A percentile compares a stretch with the other conserved stretches of the same genome.
Evolutionary conservation across 2,797 vertebrate species (phyloP).

Genomic region (Diglossa cyanea): DNA sequence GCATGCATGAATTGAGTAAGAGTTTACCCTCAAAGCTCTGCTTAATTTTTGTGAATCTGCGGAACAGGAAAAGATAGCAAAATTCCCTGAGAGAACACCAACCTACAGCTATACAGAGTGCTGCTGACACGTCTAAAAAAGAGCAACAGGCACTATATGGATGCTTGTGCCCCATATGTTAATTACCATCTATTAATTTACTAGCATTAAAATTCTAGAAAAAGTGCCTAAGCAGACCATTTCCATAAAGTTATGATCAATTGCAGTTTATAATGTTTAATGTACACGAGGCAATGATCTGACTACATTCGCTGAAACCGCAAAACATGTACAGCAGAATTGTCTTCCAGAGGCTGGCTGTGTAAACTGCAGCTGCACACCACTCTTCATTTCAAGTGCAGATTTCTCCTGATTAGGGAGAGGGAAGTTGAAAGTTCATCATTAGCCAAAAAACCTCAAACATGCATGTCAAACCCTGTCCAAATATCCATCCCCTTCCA

Average conservation of each 20-base stretch:
- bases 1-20: not conserved
- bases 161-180: not conserved
- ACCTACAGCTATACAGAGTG: not conserved
- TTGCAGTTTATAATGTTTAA: not conserved
- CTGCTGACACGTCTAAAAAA: not conserved
- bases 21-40: not conserved
- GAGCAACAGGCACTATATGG: conserved; percentile 57
- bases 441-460: conserved; percentile 38
- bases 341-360: not conserved
- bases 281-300: not conserved
- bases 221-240: conserved; percentile 7
- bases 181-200: conserved; percentile 33
- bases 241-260: not conserved
- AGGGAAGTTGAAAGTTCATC: conserved; percentile 43
- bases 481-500: not conserved
- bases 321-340: not conserved
- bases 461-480: not conserved
- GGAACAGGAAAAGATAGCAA: not conserved
- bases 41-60: not conserved
- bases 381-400: conserved; percentile 42
- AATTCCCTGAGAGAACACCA: conserved; percentile 1
- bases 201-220: conserved; percentile 16
- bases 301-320: not conserved
- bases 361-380: conserved; percentile 27
- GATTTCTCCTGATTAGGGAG: conserved; percentile 59